Percentiles rank a stretch among this genome's conserved stretches.
phyloP scores from a whole-genome alignment of 2,113 vertebrate genomes.

The Catharus bicknelli region DNA sequence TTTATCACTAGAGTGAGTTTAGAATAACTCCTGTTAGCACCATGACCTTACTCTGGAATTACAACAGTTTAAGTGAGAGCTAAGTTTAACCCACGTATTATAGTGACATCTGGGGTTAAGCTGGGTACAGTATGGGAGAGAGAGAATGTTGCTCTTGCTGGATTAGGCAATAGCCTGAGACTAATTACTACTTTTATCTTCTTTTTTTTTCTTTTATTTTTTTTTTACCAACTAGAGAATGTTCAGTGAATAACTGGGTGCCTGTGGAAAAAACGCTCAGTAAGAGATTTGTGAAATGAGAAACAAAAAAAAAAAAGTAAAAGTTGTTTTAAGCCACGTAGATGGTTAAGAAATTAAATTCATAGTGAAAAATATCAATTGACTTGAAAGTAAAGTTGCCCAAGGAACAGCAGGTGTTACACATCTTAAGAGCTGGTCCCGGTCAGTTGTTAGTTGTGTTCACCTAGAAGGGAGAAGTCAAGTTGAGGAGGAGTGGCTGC shows the following conservation, averaged over 20 bases:
- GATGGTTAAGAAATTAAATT: not conserved
- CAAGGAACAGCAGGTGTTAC: not conserved
- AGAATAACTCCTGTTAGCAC: not conserved
- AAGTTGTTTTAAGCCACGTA: not conserved
- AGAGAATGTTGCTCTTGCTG: not conserved
- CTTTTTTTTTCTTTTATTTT: not conserved
- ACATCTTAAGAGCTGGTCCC: not conserved
- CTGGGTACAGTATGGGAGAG: not conserved
- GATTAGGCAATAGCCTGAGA: not conserved
- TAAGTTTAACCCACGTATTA: slow-evolving; percentile 30
- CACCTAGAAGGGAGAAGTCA: not conserved
- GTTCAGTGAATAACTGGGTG: not conserved
- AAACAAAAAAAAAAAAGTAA: not conserved
- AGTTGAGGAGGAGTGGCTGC: not conserved
- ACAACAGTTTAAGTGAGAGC: slow-evolving; percentile 20
- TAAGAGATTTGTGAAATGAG: not conserved
- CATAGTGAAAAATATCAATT: not conserved
- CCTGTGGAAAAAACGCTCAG: not conserved
- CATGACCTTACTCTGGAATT: slow-evolving; percentile 2
- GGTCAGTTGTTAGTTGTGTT: not conserved
- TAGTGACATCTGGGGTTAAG: slow-evolving; percentile 48
- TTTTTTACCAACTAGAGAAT: not conserved
- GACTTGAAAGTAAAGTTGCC: not conserved
- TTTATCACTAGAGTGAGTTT: not conserved
- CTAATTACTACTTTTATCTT: not conserved